These are phyloP conservation scores for Origma solitaria DNA, from an alignment of 2,113 vertebrate species.

Conservation along the genomic window DNA sequence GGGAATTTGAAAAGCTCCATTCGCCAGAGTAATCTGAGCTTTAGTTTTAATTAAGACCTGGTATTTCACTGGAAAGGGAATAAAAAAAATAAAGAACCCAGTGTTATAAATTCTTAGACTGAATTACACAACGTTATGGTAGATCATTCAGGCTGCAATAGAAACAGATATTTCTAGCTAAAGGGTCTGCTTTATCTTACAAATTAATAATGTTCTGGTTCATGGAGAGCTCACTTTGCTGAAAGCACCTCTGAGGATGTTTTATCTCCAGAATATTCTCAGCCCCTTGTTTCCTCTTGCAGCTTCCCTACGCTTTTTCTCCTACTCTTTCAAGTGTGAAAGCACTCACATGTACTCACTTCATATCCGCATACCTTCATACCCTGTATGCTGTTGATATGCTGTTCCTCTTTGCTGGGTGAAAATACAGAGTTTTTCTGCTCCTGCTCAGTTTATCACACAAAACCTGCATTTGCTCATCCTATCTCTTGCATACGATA, in stretches of 20 bases:
- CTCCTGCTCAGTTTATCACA: neutral
- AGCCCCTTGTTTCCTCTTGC: neutral
- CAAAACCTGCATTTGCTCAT: neutral
- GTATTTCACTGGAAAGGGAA: constrained; percentile 24
- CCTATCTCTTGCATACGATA: neutral
- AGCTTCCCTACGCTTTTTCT: neutral
- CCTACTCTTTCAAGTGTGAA: neutral
- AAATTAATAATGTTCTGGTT: neutral
- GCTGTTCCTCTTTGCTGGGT: neutral
- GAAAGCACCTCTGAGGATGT: neutral
- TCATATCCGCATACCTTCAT: neutral
- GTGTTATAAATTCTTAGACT: constrained; percentile 13
- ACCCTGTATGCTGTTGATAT: accelerated
- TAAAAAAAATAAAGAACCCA: neutral
- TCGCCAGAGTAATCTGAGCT: constrained; percentile 47
- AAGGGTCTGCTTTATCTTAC: neutral
- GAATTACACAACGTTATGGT: constrained; percentile 15
- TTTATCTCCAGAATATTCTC: neutral
- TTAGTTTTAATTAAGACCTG: constrained; percentile 66
- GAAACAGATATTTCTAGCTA: constrained; percentile 1
- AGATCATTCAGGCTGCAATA: constrained; percentile 14
- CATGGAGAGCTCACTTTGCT: neutral
- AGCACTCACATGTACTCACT: neutral
- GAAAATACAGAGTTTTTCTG: neutral
- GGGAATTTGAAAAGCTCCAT: constrained; percentile 2